Percentiles rank a stretch among this genome's conserved stretches.
phyloP scores from a whole-genome alignment of 1,140 invertebrate genomes.

The Neuroterus valhalla region DNA sequence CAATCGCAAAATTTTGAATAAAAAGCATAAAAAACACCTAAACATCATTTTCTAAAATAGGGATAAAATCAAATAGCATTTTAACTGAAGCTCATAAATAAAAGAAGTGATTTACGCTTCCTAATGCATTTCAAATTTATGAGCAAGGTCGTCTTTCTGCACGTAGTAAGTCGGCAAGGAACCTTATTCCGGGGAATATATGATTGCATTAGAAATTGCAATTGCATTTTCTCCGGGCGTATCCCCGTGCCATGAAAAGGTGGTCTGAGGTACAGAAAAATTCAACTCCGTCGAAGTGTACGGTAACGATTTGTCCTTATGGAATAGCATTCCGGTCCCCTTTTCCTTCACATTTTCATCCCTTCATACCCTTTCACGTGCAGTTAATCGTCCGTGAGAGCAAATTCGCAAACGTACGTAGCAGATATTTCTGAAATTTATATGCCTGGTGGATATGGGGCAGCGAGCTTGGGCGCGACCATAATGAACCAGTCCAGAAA shows the following conservation, averaged over 20 bases:
- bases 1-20: no score
- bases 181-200: not conserved
- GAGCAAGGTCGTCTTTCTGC: not conserved
- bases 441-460: not conserved
- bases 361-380: not conserved
- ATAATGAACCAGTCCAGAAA: no score
- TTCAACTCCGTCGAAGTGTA: not conserved
- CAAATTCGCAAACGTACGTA: slow-evolving; percentile 18
- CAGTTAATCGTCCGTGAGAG: slow-evolving; percentile 23
- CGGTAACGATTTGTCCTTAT: not conserved
- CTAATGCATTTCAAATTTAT: no score
- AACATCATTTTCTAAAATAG: no score
- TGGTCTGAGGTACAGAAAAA: not conserved
- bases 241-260: not conserved
- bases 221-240: not conserved
- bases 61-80: no score
- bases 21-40: no score
- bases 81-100: no score
- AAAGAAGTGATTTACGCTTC: no score
- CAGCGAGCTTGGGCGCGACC: no score
- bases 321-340: slow-evolving; percentile 2
- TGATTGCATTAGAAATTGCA: slow-evolving; percentile 23
- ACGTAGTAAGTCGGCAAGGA: not conserved
- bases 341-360: not conserved
- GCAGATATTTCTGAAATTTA: slow-evolving; percentile 22